phyloP scores from a whole-genome alignment of 1,140 invertebrate species.

The Drosophila ficusphila region DNA sequence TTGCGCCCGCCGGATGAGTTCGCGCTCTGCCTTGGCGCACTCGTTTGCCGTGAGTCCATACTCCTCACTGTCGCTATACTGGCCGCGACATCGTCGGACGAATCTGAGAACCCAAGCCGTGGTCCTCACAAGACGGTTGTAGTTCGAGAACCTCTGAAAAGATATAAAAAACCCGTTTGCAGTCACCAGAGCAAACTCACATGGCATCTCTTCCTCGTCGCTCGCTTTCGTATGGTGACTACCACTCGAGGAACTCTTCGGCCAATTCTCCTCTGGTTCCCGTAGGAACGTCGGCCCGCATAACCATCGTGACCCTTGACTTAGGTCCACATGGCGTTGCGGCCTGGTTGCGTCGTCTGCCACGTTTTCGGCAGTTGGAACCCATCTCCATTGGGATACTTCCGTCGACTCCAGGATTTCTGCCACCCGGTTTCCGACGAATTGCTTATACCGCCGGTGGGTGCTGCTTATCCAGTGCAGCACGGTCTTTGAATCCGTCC shows the following conservation, averaged over 20 bases:
- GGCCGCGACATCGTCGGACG: no score
- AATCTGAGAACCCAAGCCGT: no score
- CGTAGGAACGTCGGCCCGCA: not conserved
- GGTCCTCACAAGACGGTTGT: not conserved
- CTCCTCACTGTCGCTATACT: no score
- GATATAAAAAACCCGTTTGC: no score
- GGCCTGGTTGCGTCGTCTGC: not conserved
- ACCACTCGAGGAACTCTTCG: no score
- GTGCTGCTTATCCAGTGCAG: constrained; percentile 24
- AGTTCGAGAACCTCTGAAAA: not conserved
- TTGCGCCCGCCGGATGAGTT: not conserved
- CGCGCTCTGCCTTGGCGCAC: not conserved
- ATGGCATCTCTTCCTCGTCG: not conserved
- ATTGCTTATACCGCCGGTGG: constrained; percentile 35
- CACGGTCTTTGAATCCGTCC: constrained; percentile 19
- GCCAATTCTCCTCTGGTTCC: not conserved
- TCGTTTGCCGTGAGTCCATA: not conserved
- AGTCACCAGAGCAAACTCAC: not conserved
- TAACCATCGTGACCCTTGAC: not conserved
- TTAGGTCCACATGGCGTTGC: not conserved
- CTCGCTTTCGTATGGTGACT: no score
- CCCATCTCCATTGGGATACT: constrained; percentile 1
- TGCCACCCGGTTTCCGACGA: constrained; percentile 66
- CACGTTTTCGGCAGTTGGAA: not conserved
- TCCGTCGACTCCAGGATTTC: constrained; percentile 56